These are phyloP conservation scores for Sepiola atlantica DNA, from an alignment of 2,888 invertebrate species.

Conservation along the genomic window DNA sequence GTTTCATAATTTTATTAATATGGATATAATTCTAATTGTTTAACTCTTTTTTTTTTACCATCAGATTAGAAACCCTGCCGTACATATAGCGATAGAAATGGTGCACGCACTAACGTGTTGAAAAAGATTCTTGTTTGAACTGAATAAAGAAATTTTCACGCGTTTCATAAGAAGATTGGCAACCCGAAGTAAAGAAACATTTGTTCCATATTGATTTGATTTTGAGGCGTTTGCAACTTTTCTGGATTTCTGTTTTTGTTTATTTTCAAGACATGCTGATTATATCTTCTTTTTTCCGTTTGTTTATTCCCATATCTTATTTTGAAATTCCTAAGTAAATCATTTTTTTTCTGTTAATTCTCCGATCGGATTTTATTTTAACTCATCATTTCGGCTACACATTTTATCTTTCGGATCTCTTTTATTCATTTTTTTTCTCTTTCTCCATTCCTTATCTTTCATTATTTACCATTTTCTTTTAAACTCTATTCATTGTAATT, in stretches of 20 bases:
- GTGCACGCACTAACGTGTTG: no score
- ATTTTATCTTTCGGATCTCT: neutral
- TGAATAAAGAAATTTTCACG: no score
- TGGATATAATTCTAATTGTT: no score
- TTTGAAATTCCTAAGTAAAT: neutral
- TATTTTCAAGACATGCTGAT: neutral
- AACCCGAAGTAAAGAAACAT: neutral
- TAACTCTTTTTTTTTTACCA: no score
- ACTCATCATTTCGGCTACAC: neutral
- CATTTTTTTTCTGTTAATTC: neutral
- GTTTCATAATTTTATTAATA: no score
- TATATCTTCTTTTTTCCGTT: neutral
- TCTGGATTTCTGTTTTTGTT: neutral
- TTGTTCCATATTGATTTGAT: neutral
- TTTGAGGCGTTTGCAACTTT: neutral
- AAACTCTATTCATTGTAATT: no score
- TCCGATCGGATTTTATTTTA: neutral
- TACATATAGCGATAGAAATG: no score
- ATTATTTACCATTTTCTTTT: neutral
- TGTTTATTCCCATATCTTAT: neutral
- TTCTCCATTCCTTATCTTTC: neutral
- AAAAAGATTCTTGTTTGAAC: no score
- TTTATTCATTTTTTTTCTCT: neutral
- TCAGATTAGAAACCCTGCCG: no score
- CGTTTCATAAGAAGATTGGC: neutral